These are phyloP conservation scores for Neodiprion fabricii DNA, from an alignment of 1,140 invertebrate genomes.

Conservation along the genomic window DNA sequence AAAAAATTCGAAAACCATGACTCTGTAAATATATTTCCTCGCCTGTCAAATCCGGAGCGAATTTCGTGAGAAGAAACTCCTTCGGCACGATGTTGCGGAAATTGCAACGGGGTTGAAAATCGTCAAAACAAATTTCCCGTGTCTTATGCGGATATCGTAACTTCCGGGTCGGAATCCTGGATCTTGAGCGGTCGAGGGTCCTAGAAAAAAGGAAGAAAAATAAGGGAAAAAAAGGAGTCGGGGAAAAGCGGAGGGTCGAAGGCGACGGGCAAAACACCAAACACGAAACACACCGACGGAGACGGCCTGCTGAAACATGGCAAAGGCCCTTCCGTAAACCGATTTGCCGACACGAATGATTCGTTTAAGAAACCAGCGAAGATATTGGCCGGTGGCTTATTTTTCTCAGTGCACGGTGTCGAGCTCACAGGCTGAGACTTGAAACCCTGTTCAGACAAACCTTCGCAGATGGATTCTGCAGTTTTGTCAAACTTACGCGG, in stretches of 20 bases:
- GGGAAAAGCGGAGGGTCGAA: not conserved
- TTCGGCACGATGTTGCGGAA: not conserved
- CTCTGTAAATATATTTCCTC: no score
- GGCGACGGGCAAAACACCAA: no score
- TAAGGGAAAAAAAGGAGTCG: not conserved
- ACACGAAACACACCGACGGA: no score
- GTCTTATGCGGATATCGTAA: not conserved
- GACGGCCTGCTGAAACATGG: not conserved
- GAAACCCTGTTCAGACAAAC: no score
- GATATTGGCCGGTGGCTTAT: slow-evolving; percentile 6
- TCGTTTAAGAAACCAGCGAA: not conserved
- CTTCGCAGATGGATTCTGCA: no score
- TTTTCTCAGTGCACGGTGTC: not conserved
- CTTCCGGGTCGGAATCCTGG: not conserved
- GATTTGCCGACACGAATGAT: not conserved
- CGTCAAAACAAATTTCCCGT: slow-evolving; percentile 2
- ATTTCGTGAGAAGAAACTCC: not conserved
- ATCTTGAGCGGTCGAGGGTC: not conserved
- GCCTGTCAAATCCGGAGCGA: not conserved
- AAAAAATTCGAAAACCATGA: no score
- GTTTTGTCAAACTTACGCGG: no score
- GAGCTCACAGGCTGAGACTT: no score
- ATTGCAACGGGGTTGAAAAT: slow-evolving; percentile 1
- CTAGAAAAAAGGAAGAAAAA: not conserved
- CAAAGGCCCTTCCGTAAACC: not conserved